Conservation (phyloP, 2,888 invertebrate species). For the Drosophila formosana region DNA sequence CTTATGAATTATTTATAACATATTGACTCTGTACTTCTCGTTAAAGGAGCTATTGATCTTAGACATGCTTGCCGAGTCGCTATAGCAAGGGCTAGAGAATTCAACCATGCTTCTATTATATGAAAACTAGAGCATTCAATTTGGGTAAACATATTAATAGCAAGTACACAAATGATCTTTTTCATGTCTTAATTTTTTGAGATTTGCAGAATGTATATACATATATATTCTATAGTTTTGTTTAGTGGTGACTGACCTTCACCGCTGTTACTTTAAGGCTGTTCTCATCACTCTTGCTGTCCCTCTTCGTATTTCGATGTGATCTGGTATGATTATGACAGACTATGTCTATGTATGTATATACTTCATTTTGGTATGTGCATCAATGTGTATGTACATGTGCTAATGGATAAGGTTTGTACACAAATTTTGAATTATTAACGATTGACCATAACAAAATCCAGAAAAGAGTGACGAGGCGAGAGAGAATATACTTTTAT, state of each 20-base stretch:
- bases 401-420: not conserved
- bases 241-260: constrained; percentile 38
- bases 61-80: too few relatives aligned
- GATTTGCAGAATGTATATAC: too few relatives aligned
- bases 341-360: not conserved
- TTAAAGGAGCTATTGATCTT: too few relatives aligned
- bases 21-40: too few relatives aligned
- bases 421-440: constrained; percentile 7
- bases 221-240: not conserved
- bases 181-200: too few relatives aligned
- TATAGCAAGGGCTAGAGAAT: too few relatives aligned
- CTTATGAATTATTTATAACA: too few relatives aligned
- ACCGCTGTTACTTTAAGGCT: not conserved
- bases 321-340: constrained; percentile 26
- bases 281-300: not conserved
- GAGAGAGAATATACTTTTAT: constrained; percentile 33
- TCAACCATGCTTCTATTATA: too few relatives aligned
- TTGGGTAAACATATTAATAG: too few relatives aligned
- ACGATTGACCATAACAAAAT: constrained; percentile 25
- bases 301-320: constrained; percentile 17
- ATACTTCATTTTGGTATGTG: not conserved
- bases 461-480: constrained; percentile 1
- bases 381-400: not conserved
- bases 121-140: too few relatives aligned
- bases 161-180: too few relatives aligned